Base-by-base conservation (phyloP, 1,140 invertebrate species). In the Drosophila takahashii region DNA sequence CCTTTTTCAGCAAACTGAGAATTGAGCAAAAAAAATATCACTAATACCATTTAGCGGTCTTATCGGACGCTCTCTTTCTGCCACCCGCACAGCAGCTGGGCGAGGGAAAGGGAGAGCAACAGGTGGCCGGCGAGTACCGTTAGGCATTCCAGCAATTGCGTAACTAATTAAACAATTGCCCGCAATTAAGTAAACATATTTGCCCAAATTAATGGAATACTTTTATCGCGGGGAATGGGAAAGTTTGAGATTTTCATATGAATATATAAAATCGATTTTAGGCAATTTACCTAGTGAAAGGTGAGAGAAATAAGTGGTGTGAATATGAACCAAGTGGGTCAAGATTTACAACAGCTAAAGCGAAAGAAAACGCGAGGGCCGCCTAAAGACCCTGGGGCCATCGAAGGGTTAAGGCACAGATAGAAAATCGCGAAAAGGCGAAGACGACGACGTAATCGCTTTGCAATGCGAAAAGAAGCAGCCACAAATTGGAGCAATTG, bases 141-240 rank as follows among this genome's bases (percentile, higher is more conserved):
- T 87, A 78, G 64, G 22, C 39, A 67, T 74, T 58, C 58, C 54
- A 59, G 57, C 70, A 41, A 89, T 90, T 89, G 77, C 85, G 85
- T 64, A 87, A 90, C 83, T 84, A 89, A 87, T 87, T 87, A 87
- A 87, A 89, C 84, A 87, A 87, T 89, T 87, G 76, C 16, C 45
- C 36, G 56, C 64, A 87, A 89, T 83, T 79, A 83, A 89, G 48
- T 62, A 62, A 87, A 87, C 47, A 77, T 54, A 42, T 71, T 69
- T 81, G 51, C 16, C 57, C 51, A 86, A 86, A 86, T 72, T 66
- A 52, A 62, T 66, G 52, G 54, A 86, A 81, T 81, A 74, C 29
- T 71, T 81, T 47, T 37, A 22, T 9, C n/a, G 9, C 7, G 16
- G 15, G 18, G n/a, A 16, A 18, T n/a, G 39, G 39, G 39, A 15